These are phyloP conservation scores for Anthopleura sola DNA, from an alignment of 64 coral and sea anemone species.

Conservation along the genomic window DNA sequence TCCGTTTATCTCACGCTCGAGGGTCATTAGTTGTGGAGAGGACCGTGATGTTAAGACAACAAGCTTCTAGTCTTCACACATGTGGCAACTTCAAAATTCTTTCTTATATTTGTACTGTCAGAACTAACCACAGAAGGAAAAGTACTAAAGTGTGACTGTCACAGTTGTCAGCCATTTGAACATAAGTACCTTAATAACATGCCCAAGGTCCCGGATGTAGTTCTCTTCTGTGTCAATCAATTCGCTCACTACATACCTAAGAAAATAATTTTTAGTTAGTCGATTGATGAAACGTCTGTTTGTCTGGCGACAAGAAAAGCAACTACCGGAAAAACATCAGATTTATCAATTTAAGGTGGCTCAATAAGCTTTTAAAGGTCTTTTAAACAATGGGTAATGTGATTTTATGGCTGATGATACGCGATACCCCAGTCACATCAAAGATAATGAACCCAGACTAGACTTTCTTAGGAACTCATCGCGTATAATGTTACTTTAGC, in stretches of 20 bases:
- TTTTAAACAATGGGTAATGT: too few species aligned
- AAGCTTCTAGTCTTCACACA: too few species aligned
- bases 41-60: too few species aligned
- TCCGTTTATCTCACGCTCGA: too few species aligned
- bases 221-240: slow-evolving; percentile 87
- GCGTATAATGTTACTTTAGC: too few species aligned
- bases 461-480: too few species aligned
- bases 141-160: neutral
- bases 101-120: neutral
- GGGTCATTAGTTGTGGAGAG: too few species aligned
- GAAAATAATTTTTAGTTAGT: neutral
- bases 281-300: neutral
- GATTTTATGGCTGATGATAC: too few species aligned
- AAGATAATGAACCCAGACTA: too few species aligned
- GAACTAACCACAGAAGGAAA: neutral
- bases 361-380: too few species aligned
- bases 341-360: neutral
- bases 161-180: too few species aligned
- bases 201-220: slow-evolving; percentile 81
- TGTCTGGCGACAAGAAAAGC: neutral
- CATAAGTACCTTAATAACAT: slow-evolving; percentile 72
- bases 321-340: neutral
- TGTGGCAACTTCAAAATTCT: neutral
- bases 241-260: slow-evolving; percentile 83
- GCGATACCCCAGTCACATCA: too few species aligned